Evolutionary conservation across 2,113 vertebrate species (phyloP).

Genomic region (Leuciscus idus): DNA sequence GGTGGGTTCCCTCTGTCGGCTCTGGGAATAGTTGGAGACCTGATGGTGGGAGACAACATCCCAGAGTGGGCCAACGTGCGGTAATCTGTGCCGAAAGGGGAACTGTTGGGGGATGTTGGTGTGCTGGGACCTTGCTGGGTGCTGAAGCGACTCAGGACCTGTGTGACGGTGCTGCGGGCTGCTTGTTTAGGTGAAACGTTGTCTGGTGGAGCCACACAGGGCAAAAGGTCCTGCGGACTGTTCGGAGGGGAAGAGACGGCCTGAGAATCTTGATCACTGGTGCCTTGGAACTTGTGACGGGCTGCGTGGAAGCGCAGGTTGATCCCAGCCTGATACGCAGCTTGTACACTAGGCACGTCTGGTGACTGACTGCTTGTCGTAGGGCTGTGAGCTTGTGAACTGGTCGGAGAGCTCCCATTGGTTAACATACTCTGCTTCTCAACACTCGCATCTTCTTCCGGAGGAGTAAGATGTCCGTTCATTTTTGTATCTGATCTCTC

Average conservation of each 20-base stretch:
- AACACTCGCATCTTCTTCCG: slow-evolving; percentile 61
- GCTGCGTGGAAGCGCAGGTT: slow-evolving; percentile 95
- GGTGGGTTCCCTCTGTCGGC: slow-evolving; percentile 92
- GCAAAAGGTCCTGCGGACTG: slow-evolving; percentile 78
- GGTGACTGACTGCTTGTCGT: slow-evolving; percentile 72
- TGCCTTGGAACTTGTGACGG: slow-evolving; percentile 91
- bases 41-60: slow-evolving; percentile 81
- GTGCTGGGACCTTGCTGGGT: slow-evolving; percentile 81
- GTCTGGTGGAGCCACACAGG: slow-evolving; percentile 77
- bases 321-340: slow-evolving; percentile 94
- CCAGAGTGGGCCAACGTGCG: slow-evolving; percentile 80
- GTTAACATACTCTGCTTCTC: slow-evolving; percentile 57
- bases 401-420: slow-evolving; percentile 30
- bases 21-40: slow-evolving; percentile 87
- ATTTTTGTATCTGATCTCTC: slow-evolving; percentile 63
- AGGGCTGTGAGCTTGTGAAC: slow-evolving; percentile 59
- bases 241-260: slow-evolving; percentile 70
- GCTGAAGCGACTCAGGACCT: slow-evolving; percentile 90
- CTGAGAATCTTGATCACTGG: slow-evolving; percentile 71
- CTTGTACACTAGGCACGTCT: slow-evolving; percentile 78
- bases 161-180: slow-evolving; percentile 91
- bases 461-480: slow-evolving; percentile 76
- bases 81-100: slow-evolving; percentile 95
- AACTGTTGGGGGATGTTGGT: slow-evolving; percentile 77
- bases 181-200: slow-evolving; percentile 85